A percentile compares a stretch with the other conserved stretches of the same genome.
phyloP scores from a whole-genome alignment of 2,113 vertebrate genomes.

The Charadrius vociferus region DNA sequence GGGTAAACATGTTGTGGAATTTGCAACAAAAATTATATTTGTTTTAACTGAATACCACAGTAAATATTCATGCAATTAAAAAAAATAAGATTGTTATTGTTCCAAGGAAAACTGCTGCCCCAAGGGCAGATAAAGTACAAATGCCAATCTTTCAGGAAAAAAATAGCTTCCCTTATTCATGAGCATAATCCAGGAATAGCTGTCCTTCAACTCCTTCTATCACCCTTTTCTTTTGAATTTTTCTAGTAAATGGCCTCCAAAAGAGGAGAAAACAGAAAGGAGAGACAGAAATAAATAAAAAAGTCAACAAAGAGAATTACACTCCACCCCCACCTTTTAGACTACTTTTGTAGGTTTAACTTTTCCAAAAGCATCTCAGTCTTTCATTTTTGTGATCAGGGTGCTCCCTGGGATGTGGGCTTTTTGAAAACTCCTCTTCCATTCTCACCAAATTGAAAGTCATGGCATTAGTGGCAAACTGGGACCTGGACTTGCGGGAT shows the following conservation, averaged over 20 bases:
- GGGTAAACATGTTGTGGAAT: constrained; percentile 55
- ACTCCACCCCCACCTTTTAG: neutral
- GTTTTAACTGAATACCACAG: constrained; percentile 67
- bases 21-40: constrained; percentile 44
- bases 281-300: neutral
- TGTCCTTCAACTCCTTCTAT: constrained; percentile 31
- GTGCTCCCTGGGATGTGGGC: neutral
- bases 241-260: neutral
- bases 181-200: constrained; percentile 29
- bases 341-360: neutral
- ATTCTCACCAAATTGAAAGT: neutral
- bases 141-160: constrained; percentile 42
- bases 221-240: constrained; percentile 33
- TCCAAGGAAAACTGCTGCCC: constrained; percentile 31
- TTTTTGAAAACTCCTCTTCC: neutral
- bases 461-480: neutral
- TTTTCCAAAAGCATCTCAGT: neutral
- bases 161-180: constrained; percentile 36
- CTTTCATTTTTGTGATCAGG: neutral
- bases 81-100: constrained; percentile 42
- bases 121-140: constrained; percentile 51
- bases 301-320: neutral
- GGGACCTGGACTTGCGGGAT: neutral
- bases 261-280: neutral
- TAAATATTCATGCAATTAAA: constrained; percentile 59